Base-by-base conservation (phyloP, 2,888 invertebrate genomes). In the Leptarthrus brevirostris region DNA sequence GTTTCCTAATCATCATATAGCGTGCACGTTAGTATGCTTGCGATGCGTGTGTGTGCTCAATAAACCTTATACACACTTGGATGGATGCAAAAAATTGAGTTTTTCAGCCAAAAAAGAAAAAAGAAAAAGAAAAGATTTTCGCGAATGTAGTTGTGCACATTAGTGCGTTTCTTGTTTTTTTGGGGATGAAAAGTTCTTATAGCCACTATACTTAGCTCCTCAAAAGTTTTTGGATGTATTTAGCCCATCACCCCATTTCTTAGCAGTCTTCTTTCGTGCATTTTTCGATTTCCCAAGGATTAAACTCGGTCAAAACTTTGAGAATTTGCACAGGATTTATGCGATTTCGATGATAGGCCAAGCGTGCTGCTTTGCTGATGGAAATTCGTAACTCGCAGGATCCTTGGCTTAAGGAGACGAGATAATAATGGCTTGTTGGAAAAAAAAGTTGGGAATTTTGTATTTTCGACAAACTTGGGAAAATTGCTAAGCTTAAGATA, bases 261-360 rank as follows among this genome's bases (percentile, higher is more conserved):
- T 3, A 16, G 6, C 49, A 52, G 8, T 18, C 34, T 22, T n/a
- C 52, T 20, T 52, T 69, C 34, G 26, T 69, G 69, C 52, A 69
- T 69, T 69, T 69, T 69, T 69, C 69, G 69, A 69, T 69, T 69
- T 52, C 69, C 52, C 18, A 52, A 52, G 69, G 49, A 69, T 69
- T 69, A 69, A 69, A 69, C 52, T 69, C 69, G 69, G 69, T 69
- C 69, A 52, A 52, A 69, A 69, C 69, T 69, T 69, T 49, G 10
- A 52, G 52, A 69, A 52, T 69, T 52, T 69, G 49, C 49, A 34
- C 30, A 52, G 69, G 52, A 69, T 69, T 69, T 69, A 52, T 49
- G 69, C 49, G 69, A 52, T 52, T 69, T 52, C 69, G 26, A 52
- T 69, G 34, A 52, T 69, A 49, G 49, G 34, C 64, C 24, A 64